phyloP scores from a whole-genome alignment of 64 coral and sea anemone species.

The Porites australiensis region DNA sequence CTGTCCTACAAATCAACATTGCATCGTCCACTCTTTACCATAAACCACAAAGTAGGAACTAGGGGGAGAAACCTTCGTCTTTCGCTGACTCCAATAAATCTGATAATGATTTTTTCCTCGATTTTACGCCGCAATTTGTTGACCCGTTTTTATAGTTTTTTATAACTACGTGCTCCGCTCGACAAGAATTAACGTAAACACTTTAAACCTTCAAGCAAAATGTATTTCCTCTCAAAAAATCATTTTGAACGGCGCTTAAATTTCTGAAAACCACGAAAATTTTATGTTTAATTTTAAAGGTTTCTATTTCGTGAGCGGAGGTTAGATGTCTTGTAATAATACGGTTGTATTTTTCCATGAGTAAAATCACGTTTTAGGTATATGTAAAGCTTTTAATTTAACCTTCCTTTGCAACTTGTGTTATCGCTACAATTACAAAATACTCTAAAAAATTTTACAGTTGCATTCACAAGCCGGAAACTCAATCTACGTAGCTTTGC shows the following conservation, averaged over 20 bases:
- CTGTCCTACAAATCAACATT: conserved; percentile 19
- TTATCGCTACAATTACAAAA: conserved; percentile 41
- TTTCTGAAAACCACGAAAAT: not conserved
- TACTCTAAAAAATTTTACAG: conserved; percentile 11
- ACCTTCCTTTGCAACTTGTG: conserved; percentile 15
- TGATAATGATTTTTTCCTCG: not conserved
- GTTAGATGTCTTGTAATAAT: not conserved
- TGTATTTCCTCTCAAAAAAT: conserved; percentile 12
- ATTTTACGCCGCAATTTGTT: conserved; percentile 30
- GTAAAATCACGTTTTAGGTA: conserved; percentile 17
- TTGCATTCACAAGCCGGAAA: not conserved
- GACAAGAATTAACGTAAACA: conserved; percentile 9
- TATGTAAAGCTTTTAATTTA: conserved; percentile 16
- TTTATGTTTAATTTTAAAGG: not conserved
- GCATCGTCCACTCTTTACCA: not conserved
- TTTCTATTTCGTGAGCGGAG: not conserved
- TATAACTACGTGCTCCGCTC: conserved; percentile 25
- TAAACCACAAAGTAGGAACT: conserved; percentile 23
- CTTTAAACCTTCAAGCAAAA: conserved; percentile 12
- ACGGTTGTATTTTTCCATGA: conserved; percentile 10
- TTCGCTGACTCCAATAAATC: not conserved
- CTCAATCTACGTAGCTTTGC: not conserved
- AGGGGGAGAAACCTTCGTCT: not conserved
- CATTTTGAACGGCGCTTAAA: not conserved
- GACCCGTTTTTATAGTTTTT: not conserved